Conservation (phyloP, 2,888 invertebrate genomes). For the Pristionchus maxplancki region DNA sequence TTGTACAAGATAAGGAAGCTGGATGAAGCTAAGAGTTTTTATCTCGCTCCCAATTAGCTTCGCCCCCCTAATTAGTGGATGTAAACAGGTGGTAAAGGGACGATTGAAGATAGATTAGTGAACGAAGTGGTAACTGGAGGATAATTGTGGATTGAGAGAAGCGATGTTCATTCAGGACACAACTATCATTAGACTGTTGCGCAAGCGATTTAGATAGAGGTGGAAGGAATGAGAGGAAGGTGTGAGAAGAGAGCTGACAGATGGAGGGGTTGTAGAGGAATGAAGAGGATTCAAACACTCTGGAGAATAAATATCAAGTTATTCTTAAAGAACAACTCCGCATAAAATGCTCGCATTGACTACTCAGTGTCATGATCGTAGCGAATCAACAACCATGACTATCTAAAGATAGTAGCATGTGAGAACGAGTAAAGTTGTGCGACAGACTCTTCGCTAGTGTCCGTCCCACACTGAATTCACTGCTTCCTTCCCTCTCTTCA, state of each 20-base stretch:
- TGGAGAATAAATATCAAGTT: neutral
- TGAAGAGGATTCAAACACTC: neutral
- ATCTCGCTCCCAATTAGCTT: slow-evolving; percentile 21
- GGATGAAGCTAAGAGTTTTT: neutral
- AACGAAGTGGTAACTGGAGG: slow-evolving; percentile 31
- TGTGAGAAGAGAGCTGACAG: slow-evolving; percentile 34
- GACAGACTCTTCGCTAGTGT: neutral
- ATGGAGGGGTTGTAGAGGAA: slow-evolving; percentile 23
- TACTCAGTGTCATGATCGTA: no score
- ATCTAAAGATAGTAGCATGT: no score
- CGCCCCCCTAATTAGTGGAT: neutral
- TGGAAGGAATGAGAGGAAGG: slow-evolving; percentile 12
- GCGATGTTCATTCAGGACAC: slow-evolving; percentile 1
- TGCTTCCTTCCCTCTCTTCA: neutral
- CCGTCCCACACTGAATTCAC: neutral
- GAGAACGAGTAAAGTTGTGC: no score
- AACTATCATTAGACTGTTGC: neutral
- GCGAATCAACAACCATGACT: no score
- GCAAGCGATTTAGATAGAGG: slow-evolving; percentile 7
- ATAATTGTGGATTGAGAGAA: slow-evolving; percentile 9
- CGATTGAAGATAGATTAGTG: slow-evolving; percentile 3
- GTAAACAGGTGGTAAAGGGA: slow-evolving; percentile 46
- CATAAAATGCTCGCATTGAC: no score
- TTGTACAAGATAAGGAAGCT: neutral
- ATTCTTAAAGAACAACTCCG: neutral